Base-by-base conservation (phyloP, 2,888 invertebrate genomes). In the Orthosia incerta region DNA sequence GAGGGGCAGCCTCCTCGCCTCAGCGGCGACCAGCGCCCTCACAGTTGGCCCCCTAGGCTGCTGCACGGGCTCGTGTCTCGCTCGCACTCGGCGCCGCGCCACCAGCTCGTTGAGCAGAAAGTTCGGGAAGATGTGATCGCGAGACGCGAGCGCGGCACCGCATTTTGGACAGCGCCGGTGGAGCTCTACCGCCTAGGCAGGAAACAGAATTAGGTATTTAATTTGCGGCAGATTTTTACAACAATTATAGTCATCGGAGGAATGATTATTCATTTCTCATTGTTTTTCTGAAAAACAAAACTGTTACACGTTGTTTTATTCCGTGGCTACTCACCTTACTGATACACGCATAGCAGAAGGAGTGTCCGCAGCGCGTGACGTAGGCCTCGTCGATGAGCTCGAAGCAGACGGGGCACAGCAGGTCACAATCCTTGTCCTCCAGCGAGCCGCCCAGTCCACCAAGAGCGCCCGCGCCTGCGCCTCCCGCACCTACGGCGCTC, bases 341-440 rank as follows among this genome's bases (percentile, higher is more conserved):
- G 88, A 99, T 98, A 93, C 99, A 99, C 23, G 97, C 97, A 90
- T 97, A 97, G 93, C 99, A 99, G 95, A 98, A 99, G 2, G 99
- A 99, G 92, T 99, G 99, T 0, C 99, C 99, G 94, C 99, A 99
- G 84, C 98, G 97, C 0, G 99, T 99, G 89, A 99, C 98, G 93
- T 98, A 98, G 0, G 99, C 99, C 93, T 99, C 99, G 85, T 98
- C 98, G 77, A 99, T 98, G 63, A 98, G 95, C 92, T 98, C 98
- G 94, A 99, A 98, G 94, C 99, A 99, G 68, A 99, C 98, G 0
- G 99, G 98, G 91, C 99, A 93, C 50, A 93, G 90, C 64, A 94
- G 89, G 90, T 97, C 97, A 85, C 97, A 97, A 90, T 97, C 97
- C 93, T 97, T 97, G 88, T 98, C 97, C 85, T 97, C 97, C 2